Evolutionary conservation across 2,113 vertebrate species (phyloP).

Genomic region (Merops nubicus): DNA sequence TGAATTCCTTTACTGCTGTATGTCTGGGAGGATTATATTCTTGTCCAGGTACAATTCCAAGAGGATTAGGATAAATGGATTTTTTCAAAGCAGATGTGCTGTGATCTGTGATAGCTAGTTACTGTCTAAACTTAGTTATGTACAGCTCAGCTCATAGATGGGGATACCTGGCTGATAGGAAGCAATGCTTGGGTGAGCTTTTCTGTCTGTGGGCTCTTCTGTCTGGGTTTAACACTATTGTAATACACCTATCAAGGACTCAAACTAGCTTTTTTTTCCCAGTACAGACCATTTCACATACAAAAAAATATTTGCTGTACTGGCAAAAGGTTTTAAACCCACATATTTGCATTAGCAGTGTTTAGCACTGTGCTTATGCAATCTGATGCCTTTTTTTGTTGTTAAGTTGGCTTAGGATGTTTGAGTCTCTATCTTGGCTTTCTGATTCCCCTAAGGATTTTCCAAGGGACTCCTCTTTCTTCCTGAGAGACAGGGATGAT

Average conservation of each 20-base stretch:
- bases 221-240: background rate
- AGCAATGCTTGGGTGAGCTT: background rate
- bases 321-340: fast-evolving
- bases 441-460: background rate
- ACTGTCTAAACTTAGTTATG: fast-evolving
- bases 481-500: background rate
- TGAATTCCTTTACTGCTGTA: background rate
- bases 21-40: background rate
- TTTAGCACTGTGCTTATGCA: too few relatives aligned
- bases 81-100: background rate
- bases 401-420: background rate
- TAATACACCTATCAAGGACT: too few relatives aligned
- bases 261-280: background rate
- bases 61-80: background rate
- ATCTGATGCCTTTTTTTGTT: fast-evolving
- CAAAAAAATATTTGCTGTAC: fast-evolving
- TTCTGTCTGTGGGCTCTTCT: background rate
- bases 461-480: background rate
- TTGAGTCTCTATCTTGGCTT: background rate
- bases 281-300: fast-evolving
- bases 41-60: background rate
- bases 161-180: background rate
- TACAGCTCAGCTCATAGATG: background rate
- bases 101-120: background rate
- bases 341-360: fast-evolving